Percentiles rank a stretch among this genome's conserved stretches.
Conservation (phyloP, 2,797 vertebrate species). For the Melanotaenia parkinsoni region DNA sequence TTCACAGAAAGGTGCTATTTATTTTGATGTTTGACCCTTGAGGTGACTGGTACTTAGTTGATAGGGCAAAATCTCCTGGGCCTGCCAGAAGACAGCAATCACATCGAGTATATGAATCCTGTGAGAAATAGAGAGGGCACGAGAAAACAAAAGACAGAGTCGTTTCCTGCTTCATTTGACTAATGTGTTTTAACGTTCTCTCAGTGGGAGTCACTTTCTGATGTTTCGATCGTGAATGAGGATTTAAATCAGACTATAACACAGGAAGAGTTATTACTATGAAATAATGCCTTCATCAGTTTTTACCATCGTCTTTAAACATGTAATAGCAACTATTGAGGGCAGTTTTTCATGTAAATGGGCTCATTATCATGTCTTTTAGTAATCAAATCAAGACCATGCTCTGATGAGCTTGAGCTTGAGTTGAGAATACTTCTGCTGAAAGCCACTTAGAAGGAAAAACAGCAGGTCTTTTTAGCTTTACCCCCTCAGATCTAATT, state of each 20-base stretch:
- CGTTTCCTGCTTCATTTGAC: conserved; percentile 53
- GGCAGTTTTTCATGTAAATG: conserved; percentile 59
- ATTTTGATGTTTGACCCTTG: conserved; percentile 64
- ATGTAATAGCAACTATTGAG: conserved; percentile 37
- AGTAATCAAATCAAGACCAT: conserved; percentile 72
- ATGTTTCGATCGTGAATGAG: conserved; percentile 24
- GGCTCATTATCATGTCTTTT: conserved; percentile 73
- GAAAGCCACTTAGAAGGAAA: conserved; percentile 40
- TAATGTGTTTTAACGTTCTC: conserved; percentile 40
- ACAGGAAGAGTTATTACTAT: conserved; percentile 6
- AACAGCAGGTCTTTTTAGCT: conserved; percentile 47
- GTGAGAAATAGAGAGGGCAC: conserved; percentile 20
- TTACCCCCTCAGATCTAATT: conserved; percentile 17
- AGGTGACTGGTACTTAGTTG: conserved; percentile 68
- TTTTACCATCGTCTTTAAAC: conserved; percentile 30
- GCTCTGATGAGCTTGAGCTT: conserved; percentile 55
- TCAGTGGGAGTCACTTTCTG: conserved; percentile 32
- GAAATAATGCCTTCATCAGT: conserved; percentile 24
- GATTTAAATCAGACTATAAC: conserved; percentile 35
- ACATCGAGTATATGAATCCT: conserved; percentile 30
- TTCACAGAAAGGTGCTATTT: conserved; percentile 71
- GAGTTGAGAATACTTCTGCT: conserved; percentile 48
- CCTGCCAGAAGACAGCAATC: conserved; percentile 54
- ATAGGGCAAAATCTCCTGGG: conserved; percentile 56
- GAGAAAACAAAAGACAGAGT: conserved; percentile 20